phyloP scores from a whole-genome alignment of 2,797 vertebrate genomes.

The Mormyrus proboscirostris region DNA sequence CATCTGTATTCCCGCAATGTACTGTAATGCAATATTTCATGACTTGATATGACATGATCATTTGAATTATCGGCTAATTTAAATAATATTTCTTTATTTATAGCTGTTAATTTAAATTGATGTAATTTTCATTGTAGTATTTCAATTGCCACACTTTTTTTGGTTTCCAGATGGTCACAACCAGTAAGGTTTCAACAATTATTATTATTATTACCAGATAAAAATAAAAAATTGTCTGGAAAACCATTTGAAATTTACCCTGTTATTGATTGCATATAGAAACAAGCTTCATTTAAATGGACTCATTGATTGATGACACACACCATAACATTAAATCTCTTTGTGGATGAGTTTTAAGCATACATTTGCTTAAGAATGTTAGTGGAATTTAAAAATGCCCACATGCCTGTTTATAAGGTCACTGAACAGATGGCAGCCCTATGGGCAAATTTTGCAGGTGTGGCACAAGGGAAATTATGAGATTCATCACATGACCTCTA shows the following conservation, averaged over 20 bases:
- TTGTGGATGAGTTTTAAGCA: not conserved
- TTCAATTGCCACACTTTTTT: not conserved
- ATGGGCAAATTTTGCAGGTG: not conserved
- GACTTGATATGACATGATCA: not conserved
- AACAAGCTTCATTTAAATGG: not conserved
- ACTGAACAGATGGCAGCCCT: slow-evolving; percentile 5
- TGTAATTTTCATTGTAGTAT: not conserved
- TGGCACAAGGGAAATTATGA: not conserved
- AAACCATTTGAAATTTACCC: not conserved
- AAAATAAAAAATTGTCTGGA: not conserved
- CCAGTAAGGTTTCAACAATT: not conserved
- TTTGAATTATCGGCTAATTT: not conserved
- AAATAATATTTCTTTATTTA: not conserved
- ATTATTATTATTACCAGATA: not conserved
- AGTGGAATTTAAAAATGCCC: slow-evolving; percentile 8
- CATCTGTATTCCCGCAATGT: not conserved
- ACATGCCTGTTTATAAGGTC: slow-evolving; percentile 4
- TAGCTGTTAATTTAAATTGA: not conserved
- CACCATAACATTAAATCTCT: not conserved
- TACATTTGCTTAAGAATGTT: slow-evolving; percentile 7
- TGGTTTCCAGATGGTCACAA: not conserved
- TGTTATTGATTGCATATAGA: not conserved
- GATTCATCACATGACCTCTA: slow-evolving; percentile 1
- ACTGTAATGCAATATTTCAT: not conserved
- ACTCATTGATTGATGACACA: not conserved